phyloP scores from a whole-genome alignment of 2,888 invertebrate species.

The Chaetogeoica ovagalla region DNA sequence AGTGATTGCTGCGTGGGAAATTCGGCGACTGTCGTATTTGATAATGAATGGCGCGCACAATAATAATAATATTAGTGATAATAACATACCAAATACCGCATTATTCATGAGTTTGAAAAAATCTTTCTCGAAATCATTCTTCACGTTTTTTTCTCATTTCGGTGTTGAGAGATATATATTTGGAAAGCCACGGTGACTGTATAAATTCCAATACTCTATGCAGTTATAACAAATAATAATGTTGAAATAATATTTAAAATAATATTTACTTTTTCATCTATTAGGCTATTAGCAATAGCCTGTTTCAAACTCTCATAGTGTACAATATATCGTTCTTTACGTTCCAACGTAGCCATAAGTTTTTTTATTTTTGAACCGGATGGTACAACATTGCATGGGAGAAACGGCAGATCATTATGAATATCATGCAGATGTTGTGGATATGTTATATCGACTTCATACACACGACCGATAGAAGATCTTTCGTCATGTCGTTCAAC shows the following conservation, averaged over 20 bases:
- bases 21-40: too few species aligned
- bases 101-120: too few species aligned
- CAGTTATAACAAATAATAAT: too few species aligned
- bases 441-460: conserved; percentile 58
- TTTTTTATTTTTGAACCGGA: conserved; percentile 55
- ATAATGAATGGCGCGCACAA: too few species aligned
- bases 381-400: conserved; percentile 56
- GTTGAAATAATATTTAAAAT: conserved; percentile 55
- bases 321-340: conserved; percentile 58
- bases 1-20: too few species aligned
- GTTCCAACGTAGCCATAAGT: conserved; percentile 56
- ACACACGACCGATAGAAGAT: conserved; percentile 56
- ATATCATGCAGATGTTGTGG: conserved; percentile 56
- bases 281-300: conserved; percentile 56
- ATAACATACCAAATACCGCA: too few species aligned
- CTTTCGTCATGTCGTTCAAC: conserved; percentile 6
- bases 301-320: conserved; percentile 58
- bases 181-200: too few species aligned
- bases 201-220: conserved; percentile 55
- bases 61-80: too few species aligned
- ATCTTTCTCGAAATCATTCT: too few species aligned
- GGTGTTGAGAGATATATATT: too few species aligned
- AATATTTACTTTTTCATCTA: too few species aligned
- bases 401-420: conserved; percentile 58
- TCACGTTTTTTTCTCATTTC: too few species aligned